Evolutionary conservation across 37 sponge, comb jelly and placozoan genomes (phyloP), one percentile per base, ranked within the genome.

Genomic region (Axinella damicornis): DNA sequence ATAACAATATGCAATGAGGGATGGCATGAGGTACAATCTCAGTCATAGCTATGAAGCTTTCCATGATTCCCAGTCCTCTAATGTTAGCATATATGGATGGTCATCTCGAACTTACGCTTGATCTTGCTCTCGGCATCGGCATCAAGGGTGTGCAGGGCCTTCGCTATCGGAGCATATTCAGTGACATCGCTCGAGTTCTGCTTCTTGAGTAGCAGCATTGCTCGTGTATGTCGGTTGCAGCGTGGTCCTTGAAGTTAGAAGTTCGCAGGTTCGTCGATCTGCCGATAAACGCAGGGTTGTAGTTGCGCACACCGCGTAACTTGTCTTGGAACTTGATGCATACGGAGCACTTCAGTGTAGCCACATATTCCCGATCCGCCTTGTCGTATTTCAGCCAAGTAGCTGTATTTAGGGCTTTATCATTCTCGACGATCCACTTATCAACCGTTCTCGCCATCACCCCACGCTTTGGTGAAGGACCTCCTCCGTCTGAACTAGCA

Each of bases 261-360:
- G 57, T 53, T n/a, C 69, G 70, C 16, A 80, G 57, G 35, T 80
- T 68, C 21, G 2, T 71, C 54, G 83, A 39, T 33, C 83, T 65
- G 32, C 72, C 73, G 17, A 83, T 83, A 63, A 72, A 83, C 22
- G 83, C 83, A 57, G 63, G 9, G 28, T 65, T 58, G 72, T 54
- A 83, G 74, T 83, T 83, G 17, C 74, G 56, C 57, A 55, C 27
- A 12, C 25, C 0, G 20, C 13, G 24, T 15, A 83, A n/a, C 63
- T 57, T 72, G 52, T 71, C 74, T 24, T 19, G 15, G 30, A 83
- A 83, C 24, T 64, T 18, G 18, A 41, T 72, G 41, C 83, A 83
- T 9, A 73, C 55, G 18, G 41, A 22, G 41, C 83, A 83, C 27
- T 38, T 56, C 31, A 83, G 74, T 5, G 37, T 20, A 40, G 41